Base-by-base conservation (phyloP, 2,888 invertebrate species). In the Cantharis rustica region DNA sequence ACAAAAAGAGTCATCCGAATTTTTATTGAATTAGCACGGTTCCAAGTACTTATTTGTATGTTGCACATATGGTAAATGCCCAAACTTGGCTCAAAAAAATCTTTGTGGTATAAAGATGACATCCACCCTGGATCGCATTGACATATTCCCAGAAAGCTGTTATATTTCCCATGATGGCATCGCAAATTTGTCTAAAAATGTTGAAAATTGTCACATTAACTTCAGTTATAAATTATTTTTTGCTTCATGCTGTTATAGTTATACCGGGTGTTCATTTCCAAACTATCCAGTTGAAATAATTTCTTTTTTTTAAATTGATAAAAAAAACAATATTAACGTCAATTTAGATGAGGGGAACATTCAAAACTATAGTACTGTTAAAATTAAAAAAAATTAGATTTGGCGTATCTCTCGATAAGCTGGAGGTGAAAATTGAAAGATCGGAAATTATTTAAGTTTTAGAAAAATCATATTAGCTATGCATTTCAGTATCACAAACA, bases 41-140 rank as follows among this genome's bases (percentile, higher is more conserved):
- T 85, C 88, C 88, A 88, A 23, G 85, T 84, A 9, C 84, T 84
- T 3, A 85, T 79, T 81, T 87, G 85, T 15, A 89, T 86, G 77
- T 89, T 89, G 79, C 89, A 89, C 86, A 89, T 88, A 80, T 89
- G 89, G 69, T 87, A 88, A 3, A 84, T 82, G 17, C 86, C 85
- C 26, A 88, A 81, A 17, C 85, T 85, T 1, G 88, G 87, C 72
- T 87, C 84, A 75, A 86, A 85, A 68, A 83, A 81, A 16, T 85
- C 85, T 73, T 85, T 85, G 69, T 86, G 84, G 15, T 85, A 79
- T 2, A 86, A 83, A 7, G 84, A 81, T 0, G 89, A 88, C 13
- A 84, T 84, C 89, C 89, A 89, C 62, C 87, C 88, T 3, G 83
- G 81, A 63, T 86, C 77, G 80, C 89, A 89, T 62, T 84, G 79